Percentiles rank a stretch among this genome's conserved stretches.
phyloP scores from a whole-genome alignment of 2,113 vertebrate species.

The Acrocephalus arundinaceus region DNA sequence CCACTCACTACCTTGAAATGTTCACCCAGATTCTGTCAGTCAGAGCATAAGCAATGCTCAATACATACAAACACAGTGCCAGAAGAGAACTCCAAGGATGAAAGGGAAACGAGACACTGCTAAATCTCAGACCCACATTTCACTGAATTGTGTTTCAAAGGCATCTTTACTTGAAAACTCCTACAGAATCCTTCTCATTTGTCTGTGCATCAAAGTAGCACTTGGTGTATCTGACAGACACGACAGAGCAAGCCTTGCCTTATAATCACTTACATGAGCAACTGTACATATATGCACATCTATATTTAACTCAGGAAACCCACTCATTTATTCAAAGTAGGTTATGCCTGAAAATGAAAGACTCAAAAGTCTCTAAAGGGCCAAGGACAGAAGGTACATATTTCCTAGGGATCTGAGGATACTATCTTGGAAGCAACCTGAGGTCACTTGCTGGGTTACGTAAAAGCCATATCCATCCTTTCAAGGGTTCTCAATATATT shows the following conservation, averaged over 20 bases:
- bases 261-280: background rate
- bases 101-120: background rate
- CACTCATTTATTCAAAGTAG: background rate
- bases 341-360: background rate
- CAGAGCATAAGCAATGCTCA: constrained; percentile 40
- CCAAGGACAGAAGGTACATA: background rate
- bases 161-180: background rate
- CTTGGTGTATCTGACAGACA: background rate
- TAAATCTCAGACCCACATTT: background rate
- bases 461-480: background rate
- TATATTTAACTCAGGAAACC: background rate
- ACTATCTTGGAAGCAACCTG: background rate
- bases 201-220: background rate
- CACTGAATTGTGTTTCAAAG: background rate
- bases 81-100: background rate
- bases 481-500: background rate
- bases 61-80: background rate
- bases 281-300: background rate
- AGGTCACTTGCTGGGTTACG: background rate
- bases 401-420: background rate
- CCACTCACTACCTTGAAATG: constrained; percentile 41
- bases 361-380: background rate
- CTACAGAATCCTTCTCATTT: background rate
- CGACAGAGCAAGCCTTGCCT: background rate
- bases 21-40: constrained; percentile 27